These are phyloP conservation scores for Stenopsyche tienmushanensis DNA, from an alignment of 1,140 invertebrate species.

Conservation along the genomic window DNA sequence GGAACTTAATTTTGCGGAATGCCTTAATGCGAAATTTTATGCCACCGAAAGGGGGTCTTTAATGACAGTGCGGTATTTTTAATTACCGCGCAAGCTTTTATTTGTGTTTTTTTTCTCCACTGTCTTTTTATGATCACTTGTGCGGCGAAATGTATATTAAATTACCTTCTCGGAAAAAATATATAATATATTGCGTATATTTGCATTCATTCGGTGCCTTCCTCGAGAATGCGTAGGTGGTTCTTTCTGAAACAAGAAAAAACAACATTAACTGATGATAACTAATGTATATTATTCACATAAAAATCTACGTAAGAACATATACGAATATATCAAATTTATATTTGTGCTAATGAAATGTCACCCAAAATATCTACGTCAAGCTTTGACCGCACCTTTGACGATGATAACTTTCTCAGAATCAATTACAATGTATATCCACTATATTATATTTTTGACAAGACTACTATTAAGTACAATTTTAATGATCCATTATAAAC, in stretches of 20 bases:
- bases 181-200: too few species aligned
- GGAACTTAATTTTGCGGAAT: slow-evolving; percentile 21
- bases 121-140: slow-evolving; percentile 31
- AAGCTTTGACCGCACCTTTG: too few species aligned
- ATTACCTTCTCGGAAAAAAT: slow-evolving; percentile 8
- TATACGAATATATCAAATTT: too few species aligned
- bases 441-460: too few species aligned
- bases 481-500: too few species aligned
- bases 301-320: too few species aligned
- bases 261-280: background rate
- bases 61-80: slow-evolving; percentile 26
- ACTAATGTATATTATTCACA: background rate
- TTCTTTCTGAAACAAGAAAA: background rate
- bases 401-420: too few species aligned
- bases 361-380: too few species aligned
- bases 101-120: slow-evolving; percentile 19
- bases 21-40: slow-evolving; percentile 24
- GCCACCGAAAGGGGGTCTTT: slow-evolving; percentile 23
- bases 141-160: slow-evolving; percentile 7
- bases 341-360: too few species aligned
- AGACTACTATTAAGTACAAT: too few species aligned
- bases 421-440: too few species aligned
- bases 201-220: too few species aligned
- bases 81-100: slow-evolving; percentile 25
- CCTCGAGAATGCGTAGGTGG: background rate